These are phyloP conservation scores for Crepidodera aurea DNA, from an alignment of 2,888 invertebrate genomes.

Conservation along the genomic window DNA sequence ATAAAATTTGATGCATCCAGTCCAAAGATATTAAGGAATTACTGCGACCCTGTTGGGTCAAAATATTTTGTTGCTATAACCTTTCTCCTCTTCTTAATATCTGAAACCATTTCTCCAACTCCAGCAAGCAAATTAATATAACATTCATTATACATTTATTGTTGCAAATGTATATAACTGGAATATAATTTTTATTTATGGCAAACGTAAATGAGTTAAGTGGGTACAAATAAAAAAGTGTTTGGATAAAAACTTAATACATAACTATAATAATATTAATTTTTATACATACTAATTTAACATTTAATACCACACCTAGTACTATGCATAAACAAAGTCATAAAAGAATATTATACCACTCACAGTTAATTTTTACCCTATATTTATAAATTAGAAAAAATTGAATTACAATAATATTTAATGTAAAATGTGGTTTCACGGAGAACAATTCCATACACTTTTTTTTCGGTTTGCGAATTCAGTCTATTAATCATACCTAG, in stretches of 20 bases:
- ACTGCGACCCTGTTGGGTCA: no score
- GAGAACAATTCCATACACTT: constrained; percentile 20
- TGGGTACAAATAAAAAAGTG: no score
- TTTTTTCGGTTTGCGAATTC: constrained; percentile 13
- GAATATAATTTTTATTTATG: no score
- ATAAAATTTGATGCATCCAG: no score
- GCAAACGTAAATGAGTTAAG: no score
- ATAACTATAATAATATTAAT: neutral
- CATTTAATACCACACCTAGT: neutral
- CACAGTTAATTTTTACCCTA: neutral
- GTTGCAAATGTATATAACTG: no score
- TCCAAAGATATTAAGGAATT: no score
- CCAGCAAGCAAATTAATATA: no score
- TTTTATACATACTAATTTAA: neutral
- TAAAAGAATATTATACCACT: neutral
- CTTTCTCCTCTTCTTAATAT: no score
- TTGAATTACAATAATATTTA: neutral
- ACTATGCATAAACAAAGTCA: neutral
- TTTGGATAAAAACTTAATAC: neutral
- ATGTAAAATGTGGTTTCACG: constrained; percentile 15
- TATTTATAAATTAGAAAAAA: neutral
- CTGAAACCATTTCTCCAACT: no score
- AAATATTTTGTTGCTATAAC: no score
- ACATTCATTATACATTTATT: no score
- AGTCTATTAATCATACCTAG: constrained; percentile 25